Evolutionary conservation across 1,140 invertebrate species (phyloP).

Genomic region (Bilobella aurantiaca): DNA sequence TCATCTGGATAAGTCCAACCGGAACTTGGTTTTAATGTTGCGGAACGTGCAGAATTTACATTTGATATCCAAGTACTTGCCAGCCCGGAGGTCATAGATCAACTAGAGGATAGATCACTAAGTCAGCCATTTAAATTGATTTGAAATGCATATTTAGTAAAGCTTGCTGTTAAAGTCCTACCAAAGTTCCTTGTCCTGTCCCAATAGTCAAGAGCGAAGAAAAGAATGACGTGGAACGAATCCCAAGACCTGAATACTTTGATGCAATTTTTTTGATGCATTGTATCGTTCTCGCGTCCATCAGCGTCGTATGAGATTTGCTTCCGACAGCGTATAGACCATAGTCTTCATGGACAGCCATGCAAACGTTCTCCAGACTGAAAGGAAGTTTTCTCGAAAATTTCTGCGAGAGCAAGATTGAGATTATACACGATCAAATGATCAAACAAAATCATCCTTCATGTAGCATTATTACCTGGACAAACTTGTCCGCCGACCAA

Average conservation of each 20-base stretch:
- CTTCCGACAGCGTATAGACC: slow-evolving; percentile 86
- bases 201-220: slow-evolving; percentile 83
- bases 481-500: slow-evolving; percentile 75
- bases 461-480: slow-evolving; percentile 46
- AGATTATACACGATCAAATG: background rate
- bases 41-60: slow-evolving; percentile 74
- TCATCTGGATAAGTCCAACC: slow-evolving; percentile 39
- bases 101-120: slow-evolving; percentile 38
- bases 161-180: background rate
- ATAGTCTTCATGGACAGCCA: slow-evolving; percentile 65
- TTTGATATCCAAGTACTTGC: slow-evolving; percentile 83
- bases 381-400: slow-evolving; percentile 75
- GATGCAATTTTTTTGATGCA: slow-evolving; percentile 56
- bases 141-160: background rate
- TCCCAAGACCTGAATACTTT: slow-evolving; percentile 67
- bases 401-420: slow-evolving; percentile 48
- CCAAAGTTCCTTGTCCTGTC: slow-evolving; percentile 74
- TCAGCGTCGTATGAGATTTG: slow-evolving; percentile 76
- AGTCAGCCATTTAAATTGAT: slow-evolving; percentile 32
- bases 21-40: slow-evolving; percentile 71
- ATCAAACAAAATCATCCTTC: too few relatives aligned
- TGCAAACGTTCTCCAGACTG: slow-evolving; percentile 83
- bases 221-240: slow-evolving; percentile 81
- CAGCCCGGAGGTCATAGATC: slow-evolving; percentile 84
- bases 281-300: slow-evolving; percentile 78